Percentiles rank a stretch among this genome's conserved stretches.
phyloP scores from a whole-genome alignment of 2,888 invertebrate genomes.

The Orchesellides sinensis region DNA sequence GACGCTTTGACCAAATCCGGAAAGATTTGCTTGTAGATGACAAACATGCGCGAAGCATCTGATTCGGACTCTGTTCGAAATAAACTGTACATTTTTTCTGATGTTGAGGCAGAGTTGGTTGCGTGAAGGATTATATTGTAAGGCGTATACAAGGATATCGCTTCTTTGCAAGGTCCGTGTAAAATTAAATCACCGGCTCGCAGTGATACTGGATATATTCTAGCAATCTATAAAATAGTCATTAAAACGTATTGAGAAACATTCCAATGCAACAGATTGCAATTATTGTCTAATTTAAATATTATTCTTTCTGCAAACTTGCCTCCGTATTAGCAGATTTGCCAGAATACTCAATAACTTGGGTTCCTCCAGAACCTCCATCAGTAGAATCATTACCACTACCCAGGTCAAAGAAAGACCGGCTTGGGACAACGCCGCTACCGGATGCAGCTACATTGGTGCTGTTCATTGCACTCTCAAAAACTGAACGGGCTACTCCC shows the following conservation, averaged over 20 bases:
- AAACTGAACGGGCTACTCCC: slow-evolving; percentile 3
- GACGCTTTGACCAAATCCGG: slow-evolving; percentile 56
- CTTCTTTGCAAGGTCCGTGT: slow-evolving; percentile 62
- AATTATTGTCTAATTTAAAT: too few species aligned
- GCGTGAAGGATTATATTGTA: slow-evolving; percentile 71
- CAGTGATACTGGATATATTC: slow-evolving; percentile 51
- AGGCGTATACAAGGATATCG: neutral
- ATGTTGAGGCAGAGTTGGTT: slow-evolving; percentile 25
- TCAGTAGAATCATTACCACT: neutral
- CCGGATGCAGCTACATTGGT: neutral
- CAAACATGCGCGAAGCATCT: slow-evolving; percentile 64
- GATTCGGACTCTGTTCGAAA: slow-evolving; percentile 48
- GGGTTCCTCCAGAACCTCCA: neutral
- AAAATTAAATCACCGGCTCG: slow-evolving; percentile 64
- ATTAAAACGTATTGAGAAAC: neutral
- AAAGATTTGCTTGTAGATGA: slow-evolving; percentile 65
- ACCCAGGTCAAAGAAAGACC: slow-evolving; percentile 25
- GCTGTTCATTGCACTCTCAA: slow-evolving; percentile 43
- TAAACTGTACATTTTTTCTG: slow-evolving; percentile 69
- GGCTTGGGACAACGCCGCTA: neutral
- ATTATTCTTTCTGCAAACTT: neutral
- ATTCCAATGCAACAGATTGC: neutral
- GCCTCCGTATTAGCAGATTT: slow-evolving; percentile 26
- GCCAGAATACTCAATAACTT: slow-evolving; percentile 44
- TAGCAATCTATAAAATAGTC: slow-evolving; percentile 38